phyloP scores from a whole-genome alignment of 2,888 invertebrate genomes.

The Scaptomyza caliginosa region DNA sequence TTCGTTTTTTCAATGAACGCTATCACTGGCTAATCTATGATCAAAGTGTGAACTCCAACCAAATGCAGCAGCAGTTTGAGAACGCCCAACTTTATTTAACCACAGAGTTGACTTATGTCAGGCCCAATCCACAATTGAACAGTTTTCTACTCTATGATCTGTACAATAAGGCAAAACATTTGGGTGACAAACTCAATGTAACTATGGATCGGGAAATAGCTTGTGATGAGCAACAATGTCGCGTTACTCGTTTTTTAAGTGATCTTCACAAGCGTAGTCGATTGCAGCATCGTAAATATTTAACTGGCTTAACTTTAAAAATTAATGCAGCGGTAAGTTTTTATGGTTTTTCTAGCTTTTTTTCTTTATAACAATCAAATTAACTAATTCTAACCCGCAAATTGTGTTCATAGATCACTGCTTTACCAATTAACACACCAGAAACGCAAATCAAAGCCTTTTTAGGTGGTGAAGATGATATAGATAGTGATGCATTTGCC shows the following conservation, averaged over 20 bases:
- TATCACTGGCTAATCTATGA: constrained; percentile 80
- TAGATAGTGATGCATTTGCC: constrained; percentile 62
- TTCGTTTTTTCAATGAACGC: constrained; percentile 56
- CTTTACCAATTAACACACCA: constrained; percentile 51
- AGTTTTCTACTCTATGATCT: constrained; percentile 76
- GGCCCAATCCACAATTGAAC: neutral
- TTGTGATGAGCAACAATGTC: constrained; percentile 57
- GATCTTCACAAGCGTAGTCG: constrained; percentile 61
- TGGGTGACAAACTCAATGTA: constrained; percentile 80
- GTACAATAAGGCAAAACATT: constrained; percentile 80
- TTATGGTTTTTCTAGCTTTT: neutral
- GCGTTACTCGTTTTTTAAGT: constrained; percentile 56
- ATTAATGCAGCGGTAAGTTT: constrained; percentile 69
- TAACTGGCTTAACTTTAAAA: constrained; percentile 76
- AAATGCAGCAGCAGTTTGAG: constrained; percentile 54
- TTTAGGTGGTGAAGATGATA: constrained; percentile 37
- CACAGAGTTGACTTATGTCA: constrained; percentile 77
- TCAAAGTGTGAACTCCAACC: constrained; percentile 8
- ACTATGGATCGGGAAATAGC: constrained; percentile 70
- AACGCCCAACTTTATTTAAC: constrained; percentile 70
- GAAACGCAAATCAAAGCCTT: constrained; percentile 40
- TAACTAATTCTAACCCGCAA: too few relatives aligned
- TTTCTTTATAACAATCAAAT: too few relatives aligned
- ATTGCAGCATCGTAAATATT: constrained; percentile 70
- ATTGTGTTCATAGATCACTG: constrained; percentile 46